Evolutionary conservation across 2,888 invertebrate genomes (phyloP).

Genomic region (Diplazon laetatorius): DNA sequence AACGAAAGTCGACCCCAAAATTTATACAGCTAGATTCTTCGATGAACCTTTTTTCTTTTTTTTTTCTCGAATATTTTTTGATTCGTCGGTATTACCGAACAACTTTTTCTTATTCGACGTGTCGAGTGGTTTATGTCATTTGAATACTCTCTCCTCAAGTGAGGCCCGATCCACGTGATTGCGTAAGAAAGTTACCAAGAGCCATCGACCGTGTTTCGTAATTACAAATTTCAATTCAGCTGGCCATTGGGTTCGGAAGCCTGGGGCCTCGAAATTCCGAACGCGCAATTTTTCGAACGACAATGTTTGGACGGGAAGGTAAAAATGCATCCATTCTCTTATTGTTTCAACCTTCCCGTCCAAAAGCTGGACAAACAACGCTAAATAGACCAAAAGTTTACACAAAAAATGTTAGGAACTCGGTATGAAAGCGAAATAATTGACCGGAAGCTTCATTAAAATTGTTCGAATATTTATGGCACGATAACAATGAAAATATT

Average conservation of each 20-base stretch:
- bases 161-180: background rate
- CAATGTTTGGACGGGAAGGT: too few species aligned
- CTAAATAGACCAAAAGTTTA: too few species aligned
- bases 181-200: background rate
- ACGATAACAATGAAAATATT: background rate
- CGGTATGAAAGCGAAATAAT: background rate
- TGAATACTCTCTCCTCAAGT: background rate
- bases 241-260: too few species aligned
- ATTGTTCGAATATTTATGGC: background rate
- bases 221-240: too few species aligned
- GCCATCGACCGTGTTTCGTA: background rate
- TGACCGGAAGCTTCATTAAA: background rate
- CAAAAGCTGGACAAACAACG: too few species aligned
- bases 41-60: background rate
- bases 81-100: too few species aligned
- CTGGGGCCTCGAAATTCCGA: too few species aligned
- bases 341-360: too few species aligned
- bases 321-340: too few species aligned
- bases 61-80: too few species aligned
- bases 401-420: too few species aligned
- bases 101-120: background rate
- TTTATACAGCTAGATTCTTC: constrained; percentile 9
- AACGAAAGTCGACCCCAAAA: constrained; percentile 57
- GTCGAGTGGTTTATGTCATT: background rate
- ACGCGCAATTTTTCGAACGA: too few species aligned